phyloP scores from a whole-genome alignment of 1,140 invertebrate genomes.

The Scaptomyza graminum region DNA sequence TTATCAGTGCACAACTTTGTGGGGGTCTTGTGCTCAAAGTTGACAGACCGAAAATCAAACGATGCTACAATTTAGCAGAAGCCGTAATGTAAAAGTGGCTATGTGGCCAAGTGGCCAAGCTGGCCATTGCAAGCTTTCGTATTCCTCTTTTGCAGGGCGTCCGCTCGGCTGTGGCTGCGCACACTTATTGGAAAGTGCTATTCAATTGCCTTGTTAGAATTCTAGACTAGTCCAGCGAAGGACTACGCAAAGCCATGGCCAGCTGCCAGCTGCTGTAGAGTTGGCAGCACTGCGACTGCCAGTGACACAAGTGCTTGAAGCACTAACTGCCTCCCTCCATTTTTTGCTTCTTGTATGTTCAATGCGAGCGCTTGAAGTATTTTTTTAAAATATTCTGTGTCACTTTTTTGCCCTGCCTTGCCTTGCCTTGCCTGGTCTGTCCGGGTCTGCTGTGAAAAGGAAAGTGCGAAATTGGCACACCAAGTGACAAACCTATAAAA shows the following conservation, averaged over 20 bases:
- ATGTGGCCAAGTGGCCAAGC: conserved; percentile 35
- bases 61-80: conserved; percentile 53
- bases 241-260: conserved; percentile 19
- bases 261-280: conserved; percentile 24
- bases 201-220: conserved; percentile 61
- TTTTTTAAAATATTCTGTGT: conserved; percentile 40
- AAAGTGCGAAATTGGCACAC: conserved; percentile 61
- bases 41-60: conserved; percentile 46
- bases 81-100: conserved; percentile 43
- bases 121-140: conserved; percentile 15
- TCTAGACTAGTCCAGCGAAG: neutral
- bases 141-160: conserved; percentile 1
- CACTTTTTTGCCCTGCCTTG: conserved; percentile 26
- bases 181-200: conserved; percentile 60
- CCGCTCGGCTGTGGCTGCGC: conserved; percentile 26
- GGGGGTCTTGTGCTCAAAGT: conserved; percentile 19
- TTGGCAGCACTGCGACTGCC: conserved; percentile 32
- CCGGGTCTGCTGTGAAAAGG: conserved; percentile 40
- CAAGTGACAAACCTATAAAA: conserved; percentile 16
- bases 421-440: neutral
- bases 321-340: conserved; percentile 5
- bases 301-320: conserved; percentile 35
- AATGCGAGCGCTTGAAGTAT: conserved; percentile 31
- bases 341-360: neutral
- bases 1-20: conserved; percentile 44